Conservation (phyloP, 2,113 vertebrate species). For the Otolemur garnettii region DNA sequence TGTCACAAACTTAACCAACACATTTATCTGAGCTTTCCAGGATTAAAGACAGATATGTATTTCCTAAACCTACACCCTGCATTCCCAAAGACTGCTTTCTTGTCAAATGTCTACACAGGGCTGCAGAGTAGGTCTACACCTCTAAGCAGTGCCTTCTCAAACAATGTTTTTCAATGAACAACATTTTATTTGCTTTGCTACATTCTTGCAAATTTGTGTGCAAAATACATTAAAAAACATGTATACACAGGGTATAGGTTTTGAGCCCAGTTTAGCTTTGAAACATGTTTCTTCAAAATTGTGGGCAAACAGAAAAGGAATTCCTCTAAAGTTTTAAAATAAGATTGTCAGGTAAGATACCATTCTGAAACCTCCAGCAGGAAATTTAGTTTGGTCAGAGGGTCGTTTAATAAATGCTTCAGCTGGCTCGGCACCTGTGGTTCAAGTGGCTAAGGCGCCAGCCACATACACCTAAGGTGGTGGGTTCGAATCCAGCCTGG, state of each 20-base stretch:
- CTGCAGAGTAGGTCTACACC: constrained; percentile 49
- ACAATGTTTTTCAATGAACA: constrained; percentile 45
- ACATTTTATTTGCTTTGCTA: constrained; percentile 56
- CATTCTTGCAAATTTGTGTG: constrained; percentile 35
- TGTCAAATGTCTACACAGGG: constrained; percentile 9
- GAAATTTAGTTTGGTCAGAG: constrained; percentile 54
- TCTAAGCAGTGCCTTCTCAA: constrained; percentile 57
- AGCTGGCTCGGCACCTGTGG: neutral
- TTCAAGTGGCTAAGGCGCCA: too few relatives aligned
- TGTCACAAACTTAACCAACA: constrained; percentile 53
- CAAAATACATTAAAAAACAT: constrained; percentile 40
- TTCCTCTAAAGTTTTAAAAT: constrained; percentile 49
- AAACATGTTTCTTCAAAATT: neutral
- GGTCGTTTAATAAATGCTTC: constrained; percentile 28
- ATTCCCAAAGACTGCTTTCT: neutral
- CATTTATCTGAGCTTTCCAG: neutral
- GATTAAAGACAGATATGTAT: constrained; percentile 15
- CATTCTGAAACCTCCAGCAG: constrained; percentile 61
- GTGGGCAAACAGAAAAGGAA: constrained; percentile 41
- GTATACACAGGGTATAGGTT: neutral
- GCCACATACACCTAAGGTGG: too few relatives aligned
- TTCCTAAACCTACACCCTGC: neutral
- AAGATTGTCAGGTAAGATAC: constrained; percentile 24
- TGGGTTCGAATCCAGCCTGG: too few relatives aligned
- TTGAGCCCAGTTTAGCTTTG: constrained; percentile 15